Evolutionary conservation across 2,797 vertebrate genomes (phyloP).

Genomic region (Liasis olivaceus): DNA sequence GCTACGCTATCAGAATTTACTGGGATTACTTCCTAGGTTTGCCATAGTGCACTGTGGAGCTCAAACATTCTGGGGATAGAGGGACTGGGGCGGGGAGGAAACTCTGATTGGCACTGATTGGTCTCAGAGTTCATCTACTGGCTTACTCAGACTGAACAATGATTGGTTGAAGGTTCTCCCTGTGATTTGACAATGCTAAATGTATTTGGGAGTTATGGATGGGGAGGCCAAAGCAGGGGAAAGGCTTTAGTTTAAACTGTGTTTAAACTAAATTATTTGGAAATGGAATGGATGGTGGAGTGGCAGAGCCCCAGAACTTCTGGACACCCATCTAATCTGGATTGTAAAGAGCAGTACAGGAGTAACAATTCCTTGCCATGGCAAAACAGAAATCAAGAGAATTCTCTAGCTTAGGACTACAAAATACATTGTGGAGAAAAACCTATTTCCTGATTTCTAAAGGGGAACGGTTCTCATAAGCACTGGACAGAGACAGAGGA

Average conservation of each 20-base stretch:
- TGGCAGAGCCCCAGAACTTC: background rate
- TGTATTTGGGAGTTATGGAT: background rate
- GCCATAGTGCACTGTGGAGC: background rate
- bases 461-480: background rate
- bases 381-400: too few species aligned
- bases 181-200: background rate
- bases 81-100: background rate
- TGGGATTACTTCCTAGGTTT: background rate
- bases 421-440: background rate
- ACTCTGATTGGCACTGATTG: background rate
- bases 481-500: conserved; percentile 25
- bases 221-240: background rate
- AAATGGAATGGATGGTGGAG: background rate
- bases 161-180: background rate
- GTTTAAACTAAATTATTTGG: background rate
- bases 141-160: background rate
- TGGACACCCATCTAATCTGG: background rate
- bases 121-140: background rate
- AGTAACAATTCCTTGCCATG: background rate
- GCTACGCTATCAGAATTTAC: background rate
- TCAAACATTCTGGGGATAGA: background rate
- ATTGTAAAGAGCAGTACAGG: background rate
- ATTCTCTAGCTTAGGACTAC: background rate
- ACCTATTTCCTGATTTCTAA: background rate
- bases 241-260: background rate